Evolutionary conservation across 37 sponge, comb jelly and placozoan species (phyloP), one percentile per base, ranked within the genome.

Genomic region (Theonella swinhoei): DNA sequence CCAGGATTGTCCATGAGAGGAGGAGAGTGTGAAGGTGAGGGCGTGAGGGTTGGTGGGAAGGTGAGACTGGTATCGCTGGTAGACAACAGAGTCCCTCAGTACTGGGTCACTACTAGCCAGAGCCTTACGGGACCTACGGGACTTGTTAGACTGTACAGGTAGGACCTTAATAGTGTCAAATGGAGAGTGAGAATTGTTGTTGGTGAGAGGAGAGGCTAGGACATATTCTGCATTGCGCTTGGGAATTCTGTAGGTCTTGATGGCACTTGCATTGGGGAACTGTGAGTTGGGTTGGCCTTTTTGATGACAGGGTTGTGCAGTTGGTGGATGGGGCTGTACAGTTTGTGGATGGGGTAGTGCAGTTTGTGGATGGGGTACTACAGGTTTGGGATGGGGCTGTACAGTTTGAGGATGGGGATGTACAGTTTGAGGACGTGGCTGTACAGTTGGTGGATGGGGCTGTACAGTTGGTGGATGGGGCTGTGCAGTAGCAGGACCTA

Each of bases 191-290:
- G 42, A 42, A 3, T 19, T 59, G 63, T 4, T 1, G 58, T 26
- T 1, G 76, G 76, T 17, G 47, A 75, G 60, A 24, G 26, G 30
- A 60, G 76, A 23, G 60, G 31, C 22, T n/a, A n/a, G n/a, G n/a
- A n/a, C n/a, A n/a, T n/a, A n/a, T n/a, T n/a, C n/a, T n/a, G 73
- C 32, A 38, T 25, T 0, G 1, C 80, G 72, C 19, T 80, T 79
- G 9, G 87, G 87, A 66, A 87, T 87, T 29, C 64, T 54, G 47
- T 80, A 87, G 26, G 41, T 65, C 26, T 62, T 72, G 37, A 87
- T 39, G 1, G 63, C 67, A 0, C 31, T 54, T 2, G 81, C 9
- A 26, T 84, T 84, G 34, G 84, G 84, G 59, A 76, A 84, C 28
- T 34, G 76, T 25, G 62, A n/a, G n/a, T n/a, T n/a, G n/a, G n/a